Percentiles rank a stretch among this genome's conserved stretches.
phyloP scores from a whole-genome alignment of 2,797 vertebrate genomes.

The Mus minutoides region DNA sequence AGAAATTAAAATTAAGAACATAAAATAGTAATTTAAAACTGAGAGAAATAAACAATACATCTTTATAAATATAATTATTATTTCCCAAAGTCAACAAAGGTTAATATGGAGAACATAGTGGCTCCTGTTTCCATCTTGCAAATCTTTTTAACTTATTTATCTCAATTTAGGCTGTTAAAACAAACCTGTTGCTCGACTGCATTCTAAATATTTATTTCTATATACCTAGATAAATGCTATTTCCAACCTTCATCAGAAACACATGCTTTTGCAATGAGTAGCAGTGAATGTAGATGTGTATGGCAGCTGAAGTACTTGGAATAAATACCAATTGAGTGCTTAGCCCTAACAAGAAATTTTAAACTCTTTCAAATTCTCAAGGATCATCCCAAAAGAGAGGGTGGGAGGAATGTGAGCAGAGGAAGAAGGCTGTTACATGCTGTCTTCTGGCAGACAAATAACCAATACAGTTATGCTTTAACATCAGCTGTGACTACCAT shows the following conservation, averaged over 20 bases:
- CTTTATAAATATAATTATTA: slow-evolving; percentile 25
- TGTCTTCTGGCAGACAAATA: not conserved
- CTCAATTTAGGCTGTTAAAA: not conserved
- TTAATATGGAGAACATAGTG: not conserved
- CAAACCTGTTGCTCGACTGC: not conserved
- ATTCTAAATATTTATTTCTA: not conserved
- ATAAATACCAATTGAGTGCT: not conserved
- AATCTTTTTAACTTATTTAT: not conserved
- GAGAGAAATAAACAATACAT: not conserved
- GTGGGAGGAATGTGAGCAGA: not conserved
- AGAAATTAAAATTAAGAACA: slow-evolving; percentile 55
- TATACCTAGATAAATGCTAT: not conserved
- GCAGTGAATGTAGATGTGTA: too few species aligned
- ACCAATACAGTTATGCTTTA: too few species aligned
- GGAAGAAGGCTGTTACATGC: not conserved
- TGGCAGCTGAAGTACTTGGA: not conserved
- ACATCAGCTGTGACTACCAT: not conserved
- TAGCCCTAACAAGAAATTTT: not conserved
- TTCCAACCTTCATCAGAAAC: not conserved
- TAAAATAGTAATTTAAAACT: slow-evolving; percentile 1
- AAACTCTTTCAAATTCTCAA: not conserved
- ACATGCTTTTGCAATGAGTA: not conserved
- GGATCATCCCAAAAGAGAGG: not conserved
- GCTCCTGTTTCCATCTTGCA: not conserved
- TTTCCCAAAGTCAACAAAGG: slow-evolving; percentile 26